Evolutionary conservation across 2,113 vertebrate species (phyloP), one percentile per base, ranked within the genome.

Genomic region (Helogale parvula): DNA sequence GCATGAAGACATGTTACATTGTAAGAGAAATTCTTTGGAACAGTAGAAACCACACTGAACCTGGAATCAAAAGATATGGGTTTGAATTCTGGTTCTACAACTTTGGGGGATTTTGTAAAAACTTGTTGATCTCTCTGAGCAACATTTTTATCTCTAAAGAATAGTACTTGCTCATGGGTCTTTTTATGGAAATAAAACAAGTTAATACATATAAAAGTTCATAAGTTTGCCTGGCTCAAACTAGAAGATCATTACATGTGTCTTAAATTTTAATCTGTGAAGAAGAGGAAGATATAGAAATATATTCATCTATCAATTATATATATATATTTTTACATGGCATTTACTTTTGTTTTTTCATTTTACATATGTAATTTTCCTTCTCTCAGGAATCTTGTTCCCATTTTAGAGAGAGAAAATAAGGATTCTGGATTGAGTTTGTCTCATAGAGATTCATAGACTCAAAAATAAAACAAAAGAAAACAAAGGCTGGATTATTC

Each of bases 321-420:
- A 41, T 41, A 68, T 79, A 89, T 50, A 50, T 50, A 50, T 50
- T 13, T 50, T 12, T 41, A 65, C 21, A 92, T 3, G 29, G 10
- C 47, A 84, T 86, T 90, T 95, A 65, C 15, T 17, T 87, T 86
- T 86, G 35, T 69, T 93, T 96, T 86, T 89, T 52, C 9, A 57
- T 80, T 94, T 90, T 68, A 25, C 2, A n/a, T 79, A 63, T 41
- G 31, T 5, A 63, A 52, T 35, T 60, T 86, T 80, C 10, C 69
- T 76, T 86, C 10, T 87, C 41, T 77, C 14, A 45, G 2, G 12
- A 95, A 79, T 90, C 25, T 93, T 91, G 47, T 71, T 96, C 15
- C 13, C 47, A 84, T 21, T 79, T 84, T 91, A 91, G 69, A 83
- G 41, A 88, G 45, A 81, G 41, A 72, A 93, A 88, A 57, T 21